Evolutionary conservation across 2,888 invertebrate genomes (phyloP).

Genomic region (Drosophila silvestris): DNA sequence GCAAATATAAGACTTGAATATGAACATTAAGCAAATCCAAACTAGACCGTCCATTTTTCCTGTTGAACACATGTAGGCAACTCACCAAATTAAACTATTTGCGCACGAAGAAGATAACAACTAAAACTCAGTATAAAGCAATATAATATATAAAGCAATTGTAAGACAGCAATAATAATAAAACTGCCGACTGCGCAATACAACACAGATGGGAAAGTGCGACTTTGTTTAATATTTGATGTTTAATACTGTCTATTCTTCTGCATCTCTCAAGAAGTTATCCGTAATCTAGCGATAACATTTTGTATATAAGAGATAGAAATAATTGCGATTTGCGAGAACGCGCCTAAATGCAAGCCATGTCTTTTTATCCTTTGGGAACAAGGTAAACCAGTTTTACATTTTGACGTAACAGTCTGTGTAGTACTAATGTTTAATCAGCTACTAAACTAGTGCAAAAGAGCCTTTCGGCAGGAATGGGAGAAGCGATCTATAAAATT

Average conservation of each 20-base stretch:
- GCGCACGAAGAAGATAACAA: conserved; percentile 18
- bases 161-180: conserved; percentile 24
- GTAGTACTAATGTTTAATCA: not conserved
- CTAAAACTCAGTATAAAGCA: conserved; percentile 42
- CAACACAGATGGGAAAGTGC: not conserved
- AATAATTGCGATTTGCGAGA: not conserved
- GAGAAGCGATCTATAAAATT: not conserved
- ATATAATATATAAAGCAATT: conserved; percentile 38
- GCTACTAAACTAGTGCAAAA: not conserved
- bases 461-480: not conserved
- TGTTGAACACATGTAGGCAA: conserved; percentile 54
- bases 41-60: conserved; percentile 75
- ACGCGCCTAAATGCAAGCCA: not conserved
- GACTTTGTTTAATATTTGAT: no score
- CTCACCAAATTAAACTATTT: conserved; percentile 62
- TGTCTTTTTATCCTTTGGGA: not conserved
- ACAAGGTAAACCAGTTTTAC: not conserved
- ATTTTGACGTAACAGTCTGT: not conserved
- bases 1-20: conserved; percentile 66
- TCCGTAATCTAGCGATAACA: not conserved
- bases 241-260: not conserved
- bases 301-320: not conserved
- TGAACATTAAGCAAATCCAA: conserved; percentile 47
- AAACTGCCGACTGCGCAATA: not conserved
- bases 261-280: not conserved